Percentiles rank a stretch among this genome's conserved stretches.
Evolutionary conservation across 2,888 invertebrate genomes (phyloP).

Genomic region (Erebia ligea): DNA sequence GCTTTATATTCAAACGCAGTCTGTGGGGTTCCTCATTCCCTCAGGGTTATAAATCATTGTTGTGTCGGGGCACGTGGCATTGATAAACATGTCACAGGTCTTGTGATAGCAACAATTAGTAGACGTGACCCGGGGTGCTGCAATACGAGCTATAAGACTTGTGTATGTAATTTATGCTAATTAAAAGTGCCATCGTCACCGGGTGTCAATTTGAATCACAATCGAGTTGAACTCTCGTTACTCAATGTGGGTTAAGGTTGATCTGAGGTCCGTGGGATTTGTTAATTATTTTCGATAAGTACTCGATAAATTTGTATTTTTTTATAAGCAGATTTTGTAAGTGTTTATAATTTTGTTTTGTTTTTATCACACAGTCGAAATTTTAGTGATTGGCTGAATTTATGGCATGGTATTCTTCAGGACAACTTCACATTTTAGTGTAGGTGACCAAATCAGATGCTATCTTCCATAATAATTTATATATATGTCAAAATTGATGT

Average conservation of each 20-base stretch:
- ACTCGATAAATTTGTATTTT: too few species aligned
- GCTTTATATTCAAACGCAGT: neutral
- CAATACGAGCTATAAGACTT: conserved; percentile 37
- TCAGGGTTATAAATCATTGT: conserved; percentile 43
- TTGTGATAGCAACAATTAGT: conserved; percentile 47
- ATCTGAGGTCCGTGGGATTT: conserved; percentile 1
- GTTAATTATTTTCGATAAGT: conserved; percentile 1
- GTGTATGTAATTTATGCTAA: conserved; percentile 47
- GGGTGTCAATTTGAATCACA: conserved; percentile 46
- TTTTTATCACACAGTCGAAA: too few species aligned
- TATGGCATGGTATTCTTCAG: too few species aligned
- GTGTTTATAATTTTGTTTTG: too few species aligned
- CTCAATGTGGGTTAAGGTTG: conserved; percentile 48
- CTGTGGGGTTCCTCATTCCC: conserved; percentile 31
- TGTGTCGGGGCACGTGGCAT: conserved; percentile 41
- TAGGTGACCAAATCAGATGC: too few species aligned
- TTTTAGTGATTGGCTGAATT: too few species aligned
- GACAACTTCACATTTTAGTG: too few species aligned
- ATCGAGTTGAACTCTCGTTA: conserved; percentile 43
- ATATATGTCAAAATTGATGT: too few species aligned
- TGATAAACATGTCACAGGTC: conserved; percentile 43
- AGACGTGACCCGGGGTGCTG: conserved; percentile 42
- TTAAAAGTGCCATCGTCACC: conserved; percentile 41
- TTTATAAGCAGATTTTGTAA: too few species aligned
- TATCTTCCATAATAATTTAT: too few species aligned